Evolutionary conservation across 2,888 invertebrate species (phyloP).

Genomic region (Reticulitermes lucifugus): DNA sequence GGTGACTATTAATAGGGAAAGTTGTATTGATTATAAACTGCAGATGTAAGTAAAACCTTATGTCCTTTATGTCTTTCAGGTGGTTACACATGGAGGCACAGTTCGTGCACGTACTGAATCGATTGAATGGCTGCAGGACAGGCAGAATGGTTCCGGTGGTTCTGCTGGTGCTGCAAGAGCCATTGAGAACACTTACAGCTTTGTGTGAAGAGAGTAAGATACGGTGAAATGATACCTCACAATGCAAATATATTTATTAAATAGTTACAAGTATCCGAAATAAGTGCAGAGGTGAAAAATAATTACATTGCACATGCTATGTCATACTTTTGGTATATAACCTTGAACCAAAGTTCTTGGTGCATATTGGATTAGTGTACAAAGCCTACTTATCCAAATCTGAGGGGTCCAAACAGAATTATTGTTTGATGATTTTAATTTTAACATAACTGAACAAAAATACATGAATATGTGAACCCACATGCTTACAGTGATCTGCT

Average conservation of each 20-base stretch:
- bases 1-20: no score
- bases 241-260: background rate
- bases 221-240: background rate
- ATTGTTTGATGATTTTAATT: background rate
- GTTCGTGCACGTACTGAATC: conserved; percentile 84
- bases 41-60: no score
- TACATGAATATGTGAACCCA: background rate
- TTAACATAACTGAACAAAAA: background rate
- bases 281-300: background rate
- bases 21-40: no score
- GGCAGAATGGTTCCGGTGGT: conserved; percentile 58
- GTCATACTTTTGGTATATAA: background rate
- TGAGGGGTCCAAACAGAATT: background rate
- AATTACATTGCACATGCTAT: background rate
- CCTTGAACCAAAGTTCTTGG: conserved; percentile 4
- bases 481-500: background rate
- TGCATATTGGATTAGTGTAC: background rate
- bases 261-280: background rate
- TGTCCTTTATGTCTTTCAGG: conserved; percentile 61
- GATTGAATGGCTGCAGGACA: conserved; percentile 71
- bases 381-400: conserved; percentile 17
- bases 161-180: conserved; percentile 65
- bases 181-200: conserved; percentile 74
- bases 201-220: conserved; percentile 64
- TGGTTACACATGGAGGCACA: conserved; percentile 83